Base-by-base conservation (phyloP, 2,113 vertebrate genomes). In the Diglossa brunneiventris region DNA sequence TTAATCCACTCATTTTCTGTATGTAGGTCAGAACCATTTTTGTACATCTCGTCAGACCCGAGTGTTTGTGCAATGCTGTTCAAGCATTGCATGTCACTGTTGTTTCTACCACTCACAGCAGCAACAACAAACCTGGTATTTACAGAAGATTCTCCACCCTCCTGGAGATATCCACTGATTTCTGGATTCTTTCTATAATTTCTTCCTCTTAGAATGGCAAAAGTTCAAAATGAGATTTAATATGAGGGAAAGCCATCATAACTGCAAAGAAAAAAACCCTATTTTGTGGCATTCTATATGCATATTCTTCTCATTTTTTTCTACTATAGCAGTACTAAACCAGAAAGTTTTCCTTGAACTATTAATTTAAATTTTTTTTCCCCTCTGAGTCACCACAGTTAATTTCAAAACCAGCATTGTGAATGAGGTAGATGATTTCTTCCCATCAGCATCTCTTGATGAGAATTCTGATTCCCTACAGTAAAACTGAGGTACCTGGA, bases 351-450 rank as follows among this genome's bases (percentile, higher is more conserved):
- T 89, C 28, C 74, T 89, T 74, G 53, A 83, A 41, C 23, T 72
- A 63, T 62, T 42, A 8, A 13, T 84, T 95, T 67, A 76, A 90
- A 61, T 19, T 19, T 53, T 53, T 53, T 77, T 41, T 1, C 8
- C 19, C 30, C 21, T 44, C 62, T 31, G 42, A 86, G 72, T 90
- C 77, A 91, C 62, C 50, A 92, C 14, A 88, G 58, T 41, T 88
- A 91, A 95, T 95, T 97, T 96, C 64, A 89, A 95, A 96, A 91
- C 72, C 79, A 93, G 39, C 24, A 63, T 10, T 52, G 73, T 66
- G 58, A 93, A 68, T 16, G 66, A 82, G 33, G 52, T 73, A 90
- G 74, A 87, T 73, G 26, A 70, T 90, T 94, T 89, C 63, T 95
- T 96, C 79, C 66, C 53, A 70, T 59, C 33, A 89, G 42, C 31